Evolutionary conservation across 2,888 invertebrate species (phyloP).

Genomic region (Cataglyphis cursor): DNA sequence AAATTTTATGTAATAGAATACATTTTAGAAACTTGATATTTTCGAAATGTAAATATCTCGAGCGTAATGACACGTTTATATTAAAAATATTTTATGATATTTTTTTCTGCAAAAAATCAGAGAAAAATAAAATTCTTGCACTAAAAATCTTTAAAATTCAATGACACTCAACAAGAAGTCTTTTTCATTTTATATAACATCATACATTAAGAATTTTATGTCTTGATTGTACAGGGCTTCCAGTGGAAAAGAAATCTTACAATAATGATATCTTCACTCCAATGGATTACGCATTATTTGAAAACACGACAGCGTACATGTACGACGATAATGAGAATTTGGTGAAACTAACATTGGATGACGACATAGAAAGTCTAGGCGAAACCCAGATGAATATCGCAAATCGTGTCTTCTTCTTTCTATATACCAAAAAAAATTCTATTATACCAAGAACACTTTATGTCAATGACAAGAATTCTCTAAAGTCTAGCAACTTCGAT

Average conservation of each 20-base stretch:
- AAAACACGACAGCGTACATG: constrained; percentile 58
- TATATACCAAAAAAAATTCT: constrained; percentile 73
- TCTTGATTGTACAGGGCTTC: not conserved
- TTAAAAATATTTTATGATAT: constrained; percentile 1
- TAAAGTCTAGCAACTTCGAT: constrained; percentile 75
- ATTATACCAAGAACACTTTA: constrained; percentile 59
- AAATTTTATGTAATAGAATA: not conserved
- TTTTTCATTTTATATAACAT: not conserved
- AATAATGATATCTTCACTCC: constrained; percentile 3
- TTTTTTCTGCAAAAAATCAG: not conserved
- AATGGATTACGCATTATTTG: constrained; percentile 60
- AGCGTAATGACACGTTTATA: not conserved
- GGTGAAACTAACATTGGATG: not conserved
- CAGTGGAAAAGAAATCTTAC: not conserved
- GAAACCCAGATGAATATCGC: constrained; percentile 40
- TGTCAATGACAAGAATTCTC: constrained; percentile 64
- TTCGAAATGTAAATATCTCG: not conserved
- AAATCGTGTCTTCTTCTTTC: constrained; percentile 73
- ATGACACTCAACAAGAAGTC: not conserved
- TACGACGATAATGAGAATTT: constrained; percentile 56
- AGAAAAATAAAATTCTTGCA: not conserved
- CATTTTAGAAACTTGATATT: not conserved
- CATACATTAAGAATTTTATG: not conserved
- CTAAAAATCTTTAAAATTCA: not conserved
- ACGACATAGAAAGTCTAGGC: not conserved